These are phyloP conservation scores for Metopia argyrocephala DNA, from an alignment of 2,888 invertebrate genomes.

Conservation along the genomic window DNA sequence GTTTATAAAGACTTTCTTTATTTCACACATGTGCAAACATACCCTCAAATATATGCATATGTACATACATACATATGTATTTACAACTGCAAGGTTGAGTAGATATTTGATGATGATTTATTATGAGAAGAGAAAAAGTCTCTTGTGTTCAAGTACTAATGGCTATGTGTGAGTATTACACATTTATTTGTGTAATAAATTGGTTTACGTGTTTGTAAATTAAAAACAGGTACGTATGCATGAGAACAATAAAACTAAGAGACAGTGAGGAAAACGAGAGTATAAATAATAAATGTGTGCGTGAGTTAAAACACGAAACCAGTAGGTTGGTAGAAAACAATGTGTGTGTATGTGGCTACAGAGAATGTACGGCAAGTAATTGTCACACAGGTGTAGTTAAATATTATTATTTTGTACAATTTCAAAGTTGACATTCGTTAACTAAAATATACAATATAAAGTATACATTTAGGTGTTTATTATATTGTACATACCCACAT, in stretches of 20 bases:
- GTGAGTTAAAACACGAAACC: neutral
- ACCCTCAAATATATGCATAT: too few species aligned
- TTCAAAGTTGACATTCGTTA: neutral
- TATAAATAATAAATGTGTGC: constrained; percentile 1
- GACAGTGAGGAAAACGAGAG: neutral
- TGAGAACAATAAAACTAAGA: neutral
- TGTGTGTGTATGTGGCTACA: neutral
- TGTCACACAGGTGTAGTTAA: constrained; percentile 38
- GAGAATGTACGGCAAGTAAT: constrained; percentile 2
- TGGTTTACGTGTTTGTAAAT: constrained; percentile 17
- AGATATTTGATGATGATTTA: neutral
- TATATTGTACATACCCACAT: neutral
- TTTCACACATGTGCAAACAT: neutral
- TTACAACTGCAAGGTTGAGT: neutral
- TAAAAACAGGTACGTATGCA: neutral
- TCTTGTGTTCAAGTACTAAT: neutral
- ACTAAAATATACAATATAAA: constrained; percentile 3
- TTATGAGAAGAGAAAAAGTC: constrained; percentile 1
- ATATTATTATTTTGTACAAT: constrained; percentile 11
- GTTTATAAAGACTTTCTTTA: constrained; percentile 7
- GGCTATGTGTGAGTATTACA: neutral
- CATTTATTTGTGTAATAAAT: constrained; percentile 6
- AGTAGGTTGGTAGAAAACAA: too few species aligned
- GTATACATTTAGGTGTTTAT: constrained; percentile 52
- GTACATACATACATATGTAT: too few species aligned